Conservation (phyloP, 2,113 vertebrate genomes). For the Hydrochoerus hydrochaeris region DNA sequence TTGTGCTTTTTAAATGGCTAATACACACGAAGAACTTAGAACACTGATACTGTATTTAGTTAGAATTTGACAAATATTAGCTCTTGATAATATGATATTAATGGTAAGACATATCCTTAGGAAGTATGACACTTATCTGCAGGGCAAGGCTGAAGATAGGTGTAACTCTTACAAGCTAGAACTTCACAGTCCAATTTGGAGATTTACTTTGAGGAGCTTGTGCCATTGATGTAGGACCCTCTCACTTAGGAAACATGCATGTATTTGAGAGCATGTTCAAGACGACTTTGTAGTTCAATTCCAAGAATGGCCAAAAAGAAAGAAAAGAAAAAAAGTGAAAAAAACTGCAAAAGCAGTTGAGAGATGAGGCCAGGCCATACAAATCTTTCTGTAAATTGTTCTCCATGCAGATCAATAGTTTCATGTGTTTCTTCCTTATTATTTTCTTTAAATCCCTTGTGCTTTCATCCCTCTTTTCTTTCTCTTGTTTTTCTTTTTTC, state of each 20-base stretch:
- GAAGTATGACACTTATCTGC: neutral
- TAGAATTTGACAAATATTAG: neutral
- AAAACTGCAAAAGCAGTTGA: neutral
- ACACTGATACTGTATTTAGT: neutral
- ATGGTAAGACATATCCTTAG: neutral
- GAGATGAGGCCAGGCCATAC: neutral
- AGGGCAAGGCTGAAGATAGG: neutral
- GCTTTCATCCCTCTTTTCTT: neutral
- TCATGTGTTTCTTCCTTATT: neutral
- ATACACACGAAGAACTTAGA: neutral
- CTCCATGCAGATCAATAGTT: neutral
- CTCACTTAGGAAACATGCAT: neutral
- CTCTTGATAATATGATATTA: neutral
- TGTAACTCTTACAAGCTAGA: neutral
- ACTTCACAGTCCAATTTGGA: neutral
- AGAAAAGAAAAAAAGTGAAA: neutral
- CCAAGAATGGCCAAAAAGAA: neutral
- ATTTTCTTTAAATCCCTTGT: neutral
- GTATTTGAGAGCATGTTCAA: neutral
- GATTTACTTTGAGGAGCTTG: neutral
- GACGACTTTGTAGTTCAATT: neutral
- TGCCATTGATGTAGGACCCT: neutral
- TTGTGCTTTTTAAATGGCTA: neutral
- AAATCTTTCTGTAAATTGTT: neutral
- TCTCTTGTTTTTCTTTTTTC: neutral